Evolutionary conservation across 2,888 invertebrate genomes (phyloP).

Genomic region (Bombylius discolor): DNA sequence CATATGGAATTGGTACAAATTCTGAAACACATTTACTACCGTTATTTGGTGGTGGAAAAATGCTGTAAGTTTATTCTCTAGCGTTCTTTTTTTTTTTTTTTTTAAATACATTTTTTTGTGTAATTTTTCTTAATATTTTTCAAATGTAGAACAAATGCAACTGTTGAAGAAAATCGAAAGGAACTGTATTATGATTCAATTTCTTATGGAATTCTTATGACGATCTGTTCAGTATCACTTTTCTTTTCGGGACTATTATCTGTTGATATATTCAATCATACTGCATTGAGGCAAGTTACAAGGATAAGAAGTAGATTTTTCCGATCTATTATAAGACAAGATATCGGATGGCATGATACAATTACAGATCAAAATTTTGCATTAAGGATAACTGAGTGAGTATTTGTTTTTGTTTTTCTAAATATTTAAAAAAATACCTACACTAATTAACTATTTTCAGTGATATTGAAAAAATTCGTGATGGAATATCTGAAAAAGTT

Average conservation of each 20-base stretch:
- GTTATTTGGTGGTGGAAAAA: conserved; percentile 50
- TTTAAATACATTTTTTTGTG: conserved; percentile 4
- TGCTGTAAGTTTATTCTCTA: conserved; percentile 36
- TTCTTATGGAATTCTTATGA: conserved; percentile 51
- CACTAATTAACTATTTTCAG: conserved; percentile 30
- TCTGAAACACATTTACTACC: conserved; percentile 44
- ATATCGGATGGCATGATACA: conserved; percentile 61
- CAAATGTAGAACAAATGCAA: conserved; percentile 39
- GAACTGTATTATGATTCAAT: conserved; percentile 52
- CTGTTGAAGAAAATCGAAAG: conserved; percentile 41
- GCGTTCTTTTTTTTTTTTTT: not conserved
- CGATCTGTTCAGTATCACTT: conserved; percentile 44
- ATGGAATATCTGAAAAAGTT: conserved; percentile 76
- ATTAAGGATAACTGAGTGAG: conserved; percentile 60
- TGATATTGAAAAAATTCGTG: conserved; percentile 65
- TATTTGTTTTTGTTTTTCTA: too few relatives aligned
- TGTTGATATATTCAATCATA: conserved; percentile 52
- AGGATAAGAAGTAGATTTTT: conserved; percentile 49
- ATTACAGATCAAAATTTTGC: conserved; percentile 59
- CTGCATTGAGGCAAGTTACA: conserved; percentile 50
- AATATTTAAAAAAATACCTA: too few relatives aligned
- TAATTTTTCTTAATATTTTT: conserved; percentile 4
- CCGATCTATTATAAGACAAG: conserved; percentile 52
- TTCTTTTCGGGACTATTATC: conserved; percentile 50
- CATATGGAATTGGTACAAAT: conserved; percentile 44